These are phyloP conservation scores for Oscheius sp. DNA, from an alignment of 2,888 invertebrate genomes.

Conservation along the genomic window DNA sequence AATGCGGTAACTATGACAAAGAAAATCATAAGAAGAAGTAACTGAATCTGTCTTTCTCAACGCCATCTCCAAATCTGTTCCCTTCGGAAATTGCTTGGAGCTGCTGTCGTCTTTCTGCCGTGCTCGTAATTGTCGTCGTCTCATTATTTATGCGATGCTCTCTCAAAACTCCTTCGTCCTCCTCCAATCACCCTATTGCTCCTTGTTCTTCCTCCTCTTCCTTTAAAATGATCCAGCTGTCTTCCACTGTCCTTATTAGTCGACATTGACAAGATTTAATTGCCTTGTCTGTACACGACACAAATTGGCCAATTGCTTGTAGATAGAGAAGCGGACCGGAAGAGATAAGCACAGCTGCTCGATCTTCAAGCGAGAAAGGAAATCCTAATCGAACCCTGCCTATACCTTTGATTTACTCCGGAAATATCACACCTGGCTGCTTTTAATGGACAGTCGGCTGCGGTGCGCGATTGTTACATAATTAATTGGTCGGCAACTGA, in stretches of 20 bases:
- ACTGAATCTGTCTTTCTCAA: neutral
- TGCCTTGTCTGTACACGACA: slow-evolving; percentile 29
- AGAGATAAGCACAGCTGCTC: slow-evolving; percentile 8
- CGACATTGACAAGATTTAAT: slow-evolving; percentile 31
- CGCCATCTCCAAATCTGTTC: neutral
- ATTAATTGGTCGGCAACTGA: slow-evolving; percentile 25
- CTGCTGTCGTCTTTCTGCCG: neutral
- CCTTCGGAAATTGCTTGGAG: slow-evolving; percentile 19
- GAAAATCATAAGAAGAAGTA: neutral
- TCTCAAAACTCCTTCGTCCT: slow-evolving; percentile 13
- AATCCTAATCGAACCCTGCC: neutral
- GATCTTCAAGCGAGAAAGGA: no score
- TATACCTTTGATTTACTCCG: neutral
- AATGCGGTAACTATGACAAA: neutral
- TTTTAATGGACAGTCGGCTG: slow-evolving; percentile 25
- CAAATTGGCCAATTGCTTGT: slow-evolving; percentile 11
- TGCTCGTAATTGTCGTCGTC: slow-evolving; percentile 25
- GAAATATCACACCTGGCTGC: slow-evolving; percentile 22
- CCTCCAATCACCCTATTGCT: slow-evolving; percentile 5
- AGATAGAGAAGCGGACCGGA: slow-evolving; percentile 11
- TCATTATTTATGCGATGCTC: slow-evolving; percentile 30
- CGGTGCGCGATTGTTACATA: slow-evolving; percentile 19
- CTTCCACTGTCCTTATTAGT: slow-evolving; percentile 26
- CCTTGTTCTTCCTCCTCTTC: slow-evolving; percentile 1
- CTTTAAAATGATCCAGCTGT: slow-evolving; percentile 14